Evolutionary conservation across 2,797 vertebrate genomes (phyloP), one percentile per base, ranked within the genome.

Genomic region (Siniperca obscura): DNA sequence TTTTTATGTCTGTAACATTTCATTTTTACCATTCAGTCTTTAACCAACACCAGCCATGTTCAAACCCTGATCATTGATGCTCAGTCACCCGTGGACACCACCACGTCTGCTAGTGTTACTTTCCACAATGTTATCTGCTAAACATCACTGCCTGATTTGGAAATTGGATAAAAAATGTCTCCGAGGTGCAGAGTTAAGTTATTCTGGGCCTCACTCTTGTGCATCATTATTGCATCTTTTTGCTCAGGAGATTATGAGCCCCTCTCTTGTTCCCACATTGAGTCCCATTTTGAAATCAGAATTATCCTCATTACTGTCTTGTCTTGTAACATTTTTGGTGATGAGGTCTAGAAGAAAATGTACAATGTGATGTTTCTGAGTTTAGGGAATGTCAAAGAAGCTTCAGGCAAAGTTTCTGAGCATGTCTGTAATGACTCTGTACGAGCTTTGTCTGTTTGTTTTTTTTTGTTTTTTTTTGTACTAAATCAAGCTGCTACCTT

Each of bases 1-100:
- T 83, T 74, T 66, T 78, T 5, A 84, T 76, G 80, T 87, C 65
- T 6, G 9, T 38, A 82, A 40, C 62, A 69, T 92, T 89, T 92
- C 6, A 67, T 86, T 78, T 77, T 65, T 64, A 74, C 27, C 74
- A 77, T 19, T 65, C 82, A 59, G 77, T 88, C 66, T 83, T 86
- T 73, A 79, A 83, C 44, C 25, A 70, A 69, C 80, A 87, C 80
- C 74, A 81, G 82, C 66, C 68, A 72, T 67, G 76, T 84, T 86
- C 17, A 40, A 82, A 88, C 19, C 80, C 44, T 0, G 7, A 59
- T 76, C 74, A 60, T 5, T 78, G 70, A 76, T 42, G 38, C 74
- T 79, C 38, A 30, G 21, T 61, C 57, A 0, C 5, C 38, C 9
- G 17, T 36, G 36, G 36, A 64, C 44, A 8, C n/a, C 38, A 10